Evolutionary conservation across 53 echinoderm and acorn worm species (phyloP).

Genomic region (Arbacia lixula): DNA sequence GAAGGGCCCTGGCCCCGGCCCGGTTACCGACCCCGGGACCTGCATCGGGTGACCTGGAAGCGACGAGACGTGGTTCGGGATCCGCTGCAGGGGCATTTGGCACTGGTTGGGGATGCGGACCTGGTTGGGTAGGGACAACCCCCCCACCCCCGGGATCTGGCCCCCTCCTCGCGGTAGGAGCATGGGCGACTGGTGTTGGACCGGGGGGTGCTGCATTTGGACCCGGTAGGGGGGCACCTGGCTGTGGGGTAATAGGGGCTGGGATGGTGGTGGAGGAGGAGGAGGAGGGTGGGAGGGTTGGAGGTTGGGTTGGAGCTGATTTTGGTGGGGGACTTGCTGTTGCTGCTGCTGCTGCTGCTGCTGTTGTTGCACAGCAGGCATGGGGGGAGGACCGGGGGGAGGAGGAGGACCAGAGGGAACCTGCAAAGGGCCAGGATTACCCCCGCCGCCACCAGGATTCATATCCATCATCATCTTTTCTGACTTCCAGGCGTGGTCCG

Average conservation of each 20-base stretch:
- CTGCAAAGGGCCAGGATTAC: no score
- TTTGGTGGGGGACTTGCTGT: neutral
- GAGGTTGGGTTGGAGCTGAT: constrained; percentile 20
- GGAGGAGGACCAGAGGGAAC: neutral
- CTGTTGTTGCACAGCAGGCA: neutral
- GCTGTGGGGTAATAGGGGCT: constrained; percentile 4
- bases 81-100: constrained; percentile 12
- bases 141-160: constrained; percentile 9
- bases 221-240: neutral
- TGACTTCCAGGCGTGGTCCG: constrained; percentile 42
- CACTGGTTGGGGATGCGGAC: neutral
- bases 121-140: no score
- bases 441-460: no score
- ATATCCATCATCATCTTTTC: constrained; percentile 27
- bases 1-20: constrained; percentile 2
- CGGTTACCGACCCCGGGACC: constrained; percentile 17
- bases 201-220: no score
- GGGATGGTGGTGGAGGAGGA: neutral
- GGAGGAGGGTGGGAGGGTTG: neutral
- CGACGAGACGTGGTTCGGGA: constrained; percentile 10
- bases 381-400: neutral
- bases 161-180: neutral
- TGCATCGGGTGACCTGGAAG: constrained; percentile 34
- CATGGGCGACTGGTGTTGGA: constrained; percentile 3
- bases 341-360: constrained; percentile 20